These are phyloP conservation scores for Epinephelus awoara DNA, from an alignment of 2,797 vertebrate species.

Conservation along the genomic window DNA sequence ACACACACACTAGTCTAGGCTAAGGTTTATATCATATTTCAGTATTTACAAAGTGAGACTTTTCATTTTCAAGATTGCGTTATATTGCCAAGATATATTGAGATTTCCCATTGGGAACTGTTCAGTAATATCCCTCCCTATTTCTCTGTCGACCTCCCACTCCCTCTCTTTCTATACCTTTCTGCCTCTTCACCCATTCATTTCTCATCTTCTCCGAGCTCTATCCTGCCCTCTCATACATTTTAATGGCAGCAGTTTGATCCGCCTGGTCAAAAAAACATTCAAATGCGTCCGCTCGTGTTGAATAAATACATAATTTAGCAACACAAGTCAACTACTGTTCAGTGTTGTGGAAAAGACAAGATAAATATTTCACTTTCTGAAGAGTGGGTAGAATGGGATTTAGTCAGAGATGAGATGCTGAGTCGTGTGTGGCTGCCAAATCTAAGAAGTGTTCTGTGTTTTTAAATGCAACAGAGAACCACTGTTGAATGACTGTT, in stretches of 20 bases:
- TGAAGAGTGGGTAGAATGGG: slow-evolving; percentile 48
- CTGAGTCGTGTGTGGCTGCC: slow-evolving; percentile 30
- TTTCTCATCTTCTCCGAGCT: slow-evolving; percentile 48
- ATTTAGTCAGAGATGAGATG: slow-evolving; percentile 50
- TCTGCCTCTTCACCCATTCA: slow-evolving; percentile 40
- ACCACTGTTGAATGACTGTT: slow-evolving; percentile 25
- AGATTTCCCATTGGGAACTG: slow-evolving; percentile 34
- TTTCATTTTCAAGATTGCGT: slow-evolving; percentile 50
- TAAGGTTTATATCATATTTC: slow-evolving; percentile 16
- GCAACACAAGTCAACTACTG: slow-evolving; percentile 66
- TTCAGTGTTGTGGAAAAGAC: slow-evolving; percentile 74
- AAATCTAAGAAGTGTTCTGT: slow-evolving; percentile 12
- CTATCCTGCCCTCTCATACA: slow-evolving; percentile 72
- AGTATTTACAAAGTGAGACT: slow-evolving; percentile 37
- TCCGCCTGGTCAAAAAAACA: slow-evolving; percentile 60
- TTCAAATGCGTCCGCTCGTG: slow-evolving; percentile 59
- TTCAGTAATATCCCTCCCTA: slow-evolving; percentile 22
- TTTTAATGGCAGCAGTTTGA: slow-evolving; percentile 79
- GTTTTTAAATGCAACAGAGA: slow-evolving; percentile 32
- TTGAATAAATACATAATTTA: slow-evolving; percentile 82
- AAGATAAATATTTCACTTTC: slow-evolving; percentile 76
- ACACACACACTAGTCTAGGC: neutral
- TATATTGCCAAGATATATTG: slow-evolving; percentile 41
- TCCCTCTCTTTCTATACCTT: slow-evolving; percentile 23
- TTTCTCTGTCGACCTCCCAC: slow-evolving; percentile 9